phyloP scores from a whole-genome alignment of 2,888 invertebrate genomes.

The Nephrotoma guestfalica region DNA sequence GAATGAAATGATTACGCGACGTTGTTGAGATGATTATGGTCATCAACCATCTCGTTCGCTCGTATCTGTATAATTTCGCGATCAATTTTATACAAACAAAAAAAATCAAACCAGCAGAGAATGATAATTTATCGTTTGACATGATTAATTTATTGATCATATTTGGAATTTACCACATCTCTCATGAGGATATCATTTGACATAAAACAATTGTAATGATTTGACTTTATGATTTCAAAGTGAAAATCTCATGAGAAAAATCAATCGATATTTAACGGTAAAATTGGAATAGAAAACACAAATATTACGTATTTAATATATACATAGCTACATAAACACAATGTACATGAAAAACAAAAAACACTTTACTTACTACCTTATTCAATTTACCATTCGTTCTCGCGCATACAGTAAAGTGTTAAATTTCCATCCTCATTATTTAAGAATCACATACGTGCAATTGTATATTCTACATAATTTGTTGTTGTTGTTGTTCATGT shows the following conservation, averaged over 20 bases:
- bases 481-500: not conserved
- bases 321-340: not conserved
- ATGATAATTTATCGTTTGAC: not conserved
- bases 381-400: not conserved
- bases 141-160: not conserved
- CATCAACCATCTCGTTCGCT: not conserved
- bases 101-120: not conserved
- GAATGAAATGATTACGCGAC: not conserved
- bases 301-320: not conserved
- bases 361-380: not conserved
- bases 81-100: not conserved
- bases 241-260: not conserved
- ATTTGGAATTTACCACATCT: not conserved
- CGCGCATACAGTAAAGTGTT: not conserved
- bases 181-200: not conserved
- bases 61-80: not conserved
- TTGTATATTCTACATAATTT: not conserved
- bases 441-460: not conserved
- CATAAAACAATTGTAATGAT: not conserved
- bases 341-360: not conserved
- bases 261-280: not conserved
- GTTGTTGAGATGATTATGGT: not conserved
- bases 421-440: not conserved
- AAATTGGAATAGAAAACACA: not conserved
- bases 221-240: not conserved